A percentile compares a stretch with the other conserved stretches of the same genome.
Conservation (phyloP, 2,888 invertebrate genomes). For the Caenorhabditis sinica region DNA sequence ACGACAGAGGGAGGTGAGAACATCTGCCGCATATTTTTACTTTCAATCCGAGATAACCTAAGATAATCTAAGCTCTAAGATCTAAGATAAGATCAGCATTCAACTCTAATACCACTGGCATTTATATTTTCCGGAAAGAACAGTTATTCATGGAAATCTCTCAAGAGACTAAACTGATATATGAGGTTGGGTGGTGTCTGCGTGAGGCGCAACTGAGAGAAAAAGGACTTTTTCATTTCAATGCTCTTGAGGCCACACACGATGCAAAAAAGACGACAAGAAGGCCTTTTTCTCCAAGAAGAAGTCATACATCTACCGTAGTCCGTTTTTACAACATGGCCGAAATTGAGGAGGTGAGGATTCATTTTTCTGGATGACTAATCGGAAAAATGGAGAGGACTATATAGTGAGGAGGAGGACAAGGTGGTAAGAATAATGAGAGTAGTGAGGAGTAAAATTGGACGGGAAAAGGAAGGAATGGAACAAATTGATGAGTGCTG, state of each 20-base stretch:
- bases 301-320: constrained; percentile 19
- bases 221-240: constrained; percentile 4
- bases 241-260: constrained; percentile 37
- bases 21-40: too few relatives aligned
- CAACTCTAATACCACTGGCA: not conserved
- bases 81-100: too few relatives aligned
- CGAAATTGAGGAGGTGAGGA: constrained; percentile 6
- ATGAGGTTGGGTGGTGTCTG: constrained; percentile 8
- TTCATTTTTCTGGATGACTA: constrained; percentile 8
- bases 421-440: constrained; percentile 29
- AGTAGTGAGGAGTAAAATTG: constrained; percentile 6
- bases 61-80: too few relatives aligned
- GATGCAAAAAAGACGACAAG: constrained; percentile 21
- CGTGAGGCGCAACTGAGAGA: not conserved
- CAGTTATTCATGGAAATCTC: constrained; percentile 20
- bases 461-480: not conserved
- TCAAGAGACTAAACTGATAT: constrained; percentile 12
- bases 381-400: not conserved
- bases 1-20: too few relatives aligned
- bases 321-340: not conserved
- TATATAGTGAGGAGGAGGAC: not conserved
- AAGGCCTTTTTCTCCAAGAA: not conserved
- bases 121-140: not conserved
- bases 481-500: constrained; percentile 53
- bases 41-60: too few relatives aligned